These are phyloP conservation scores for Drosophila asahinai DNA, from an alignment of 1,140 invertebrate genomes.

Conservation along the genomic window DNA sequence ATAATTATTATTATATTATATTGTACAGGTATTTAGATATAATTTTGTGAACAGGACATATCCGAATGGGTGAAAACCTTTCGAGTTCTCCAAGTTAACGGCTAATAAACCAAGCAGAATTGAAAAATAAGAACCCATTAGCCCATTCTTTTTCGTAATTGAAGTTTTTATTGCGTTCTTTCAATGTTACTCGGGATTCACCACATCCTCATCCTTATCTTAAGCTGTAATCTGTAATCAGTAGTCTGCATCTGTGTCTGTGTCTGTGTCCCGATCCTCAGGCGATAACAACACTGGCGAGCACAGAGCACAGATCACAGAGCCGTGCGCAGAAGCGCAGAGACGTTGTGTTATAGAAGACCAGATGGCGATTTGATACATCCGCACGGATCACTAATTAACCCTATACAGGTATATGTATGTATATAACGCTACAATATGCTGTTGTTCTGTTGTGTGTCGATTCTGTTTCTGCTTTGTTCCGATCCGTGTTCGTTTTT, in stretches of 20 bases:
- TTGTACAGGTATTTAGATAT: no score
- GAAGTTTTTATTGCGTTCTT: conserved; percentile 45
- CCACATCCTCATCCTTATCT: conserved; percentile 30
- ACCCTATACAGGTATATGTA: conserved; percentile 14
- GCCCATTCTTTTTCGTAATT: conserved; percentile 7
- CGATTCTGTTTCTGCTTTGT: conserved; percentile 3
- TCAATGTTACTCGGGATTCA: conserved; percentile 33
- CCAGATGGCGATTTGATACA: conserved; percentile 11
- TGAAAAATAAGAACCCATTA: no score
- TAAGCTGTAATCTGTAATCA: conserved; percentile 15
- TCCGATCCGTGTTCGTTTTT: conserved; percentile 26
- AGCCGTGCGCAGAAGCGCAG: not conserved
- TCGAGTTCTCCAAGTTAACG: no score
- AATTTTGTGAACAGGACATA: no score
- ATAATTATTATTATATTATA: no score
- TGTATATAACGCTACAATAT: conserved; percentile 29
- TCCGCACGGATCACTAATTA: conserved; percentile 11
- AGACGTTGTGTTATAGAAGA: conserved; percentile 6
- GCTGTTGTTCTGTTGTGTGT: conserved; percentile 12
- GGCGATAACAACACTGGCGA: conserved; percentile 10
- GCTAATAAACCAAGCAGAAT: no score
- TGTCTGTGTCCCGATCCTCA: conserved; percentile 4
- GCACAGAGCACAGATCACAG: not conserved
- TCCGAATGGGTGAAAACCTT: no score
- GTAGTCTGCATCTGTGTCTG: conserved; percentile 1